Evolutionary conservation across 92 coral and sea anemone genomes (phyloP).

Genomic region (Palythoa grandiflora): DNA sequence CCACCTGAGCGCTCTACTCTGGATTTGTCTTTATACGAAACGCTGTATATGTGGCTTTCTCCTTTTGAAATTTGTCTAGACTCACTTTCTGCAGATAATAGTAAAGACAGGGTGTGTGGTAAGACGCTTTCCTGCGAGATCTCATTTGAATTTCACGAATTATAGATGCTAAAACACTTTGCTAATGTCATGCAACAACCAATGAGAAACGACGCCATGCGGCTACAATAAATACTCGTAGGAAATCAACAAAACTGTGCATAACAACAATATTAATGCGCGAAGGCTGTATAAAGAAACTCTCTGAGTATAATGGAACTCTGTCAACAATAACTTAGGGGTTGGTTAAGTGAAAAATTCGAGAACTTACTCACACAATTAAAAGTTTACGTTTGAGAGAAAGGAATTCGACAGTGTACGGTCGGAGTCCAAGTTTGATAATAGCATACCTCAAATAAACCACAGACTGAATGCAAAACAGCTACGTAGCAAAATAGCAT

Average conservation of each 20-base stretch:
- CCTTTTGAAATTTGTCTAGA: constrained; percentile 18
- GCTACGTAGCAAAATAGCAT: constrained; percentile 23
- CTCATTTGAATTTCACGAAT: constrained; percentile 49
- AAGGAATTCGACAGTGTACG: neutral
- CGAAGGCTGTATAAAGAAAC: constrained; percentile 21
- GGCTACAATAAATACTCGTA: constrained; percentile 33
- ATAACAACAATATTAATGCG: constrained; percentile 49
- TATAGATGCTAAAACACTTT: constrained; percentile 46
- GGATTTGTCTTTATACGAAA: constrained; percentile 32
- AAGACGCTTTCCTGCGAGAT: constrained; percentile 37
- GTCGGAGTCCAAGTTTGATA: neutral
- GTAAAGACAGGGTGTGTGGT: constrained; percentile 51
- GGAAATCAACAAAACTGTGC: constrained; percentile 40
- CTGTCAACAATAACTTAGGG: constrained; percentile 10
- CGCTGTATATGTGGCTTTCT: constrained; percentile 31
- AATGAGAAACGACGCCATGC: constrained; percentile 37
- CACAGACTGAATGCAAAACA: constrained; percentile 36
- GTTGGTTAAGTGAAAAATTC: neutral
- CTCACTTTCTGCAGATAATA: constrained; percentile 49
- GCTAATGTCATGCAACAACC: constrained; percentile 26
- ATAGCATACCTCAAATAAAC: constrained; percentile 14
- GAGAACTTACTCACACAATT: constrained; percentile 2
- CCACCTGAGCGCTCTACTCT: constrained; percentile 1
- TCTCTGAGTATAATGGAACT: constrained; percentile 6
- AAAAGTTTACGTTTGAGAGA: neutral